Percentiles rank a stretch among this genome's conserved stretches.
phyloP scores from a whole-genome alignment of 2,888 invertebrate species.

The Dysmachus trigonus region DNA sequence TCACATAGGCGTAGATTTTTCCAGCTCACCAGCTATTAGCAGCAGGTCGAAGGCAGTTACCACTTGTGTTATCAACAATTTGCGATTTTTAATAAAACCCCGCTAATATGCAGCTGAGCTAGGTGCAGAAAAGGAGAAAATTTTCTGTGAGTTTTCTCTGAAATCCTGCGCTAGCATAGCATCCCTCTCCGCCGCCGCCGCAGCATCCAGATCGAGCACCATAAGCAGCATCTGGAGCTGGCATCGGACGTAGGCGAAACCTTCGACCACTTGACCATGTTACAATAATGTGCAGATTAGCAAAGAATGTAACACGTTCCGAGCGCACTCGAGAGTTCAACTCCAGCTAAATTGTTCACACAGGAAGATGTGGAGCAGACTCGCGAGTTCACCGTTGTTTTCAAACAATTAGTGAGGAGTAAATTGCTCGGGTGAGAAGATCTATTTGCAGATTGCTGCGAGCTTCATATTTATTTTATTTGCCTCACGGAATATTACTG shows the following conservation, averaged over 20 bases:
- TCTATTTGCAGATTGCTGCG: conserved; percentile 43
- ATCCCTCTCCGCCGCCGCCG: too few relatives aligned
- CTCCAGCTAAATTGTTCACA: neutral
- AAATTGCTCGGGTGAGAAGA: conserved; percentile 40
- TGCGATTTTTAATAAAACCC: conserved; percentile 48
- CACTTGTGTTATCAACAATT: conserved; percentile 47
- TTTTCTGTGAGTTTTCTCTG: conserved; percentile 18
- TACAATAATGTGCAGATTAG: conserved; percentile 36
- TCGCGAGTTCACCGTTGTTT: neutral
- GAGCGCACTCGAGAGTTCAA: neutral
- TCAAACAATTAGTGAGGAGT: conserved; percentile 43
- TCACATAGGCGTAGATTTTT: conserved; percentile 5
- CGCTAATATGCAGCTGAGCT: conserved; percentile 44
- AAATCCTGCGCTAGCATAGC: conserved; percentile 1
- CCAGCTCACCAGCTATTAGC: conserved; percentile 15
- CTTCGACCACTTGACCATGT: conserved; percentile 37
- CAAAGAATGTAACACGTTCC: conserved; percentile 32
- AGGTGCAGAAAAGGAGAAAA: conserved; percentile 3
- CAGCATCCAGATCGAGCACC: neutral
- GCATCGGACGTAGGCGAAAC: neutral
- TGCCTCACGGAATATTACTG: neutral
- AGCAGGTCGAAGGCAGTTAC: conserved; percentile 35
- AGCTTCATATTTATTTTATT: neutral
- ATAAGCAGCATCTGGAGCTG: conserved; percentile 1
- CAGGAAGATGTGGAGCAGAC: neutral